These are phyloP conservation scores for Atrina japonica DNA, from an alignment of 2,888 invertebrate species.

Conservation along the genomic window DNA sequence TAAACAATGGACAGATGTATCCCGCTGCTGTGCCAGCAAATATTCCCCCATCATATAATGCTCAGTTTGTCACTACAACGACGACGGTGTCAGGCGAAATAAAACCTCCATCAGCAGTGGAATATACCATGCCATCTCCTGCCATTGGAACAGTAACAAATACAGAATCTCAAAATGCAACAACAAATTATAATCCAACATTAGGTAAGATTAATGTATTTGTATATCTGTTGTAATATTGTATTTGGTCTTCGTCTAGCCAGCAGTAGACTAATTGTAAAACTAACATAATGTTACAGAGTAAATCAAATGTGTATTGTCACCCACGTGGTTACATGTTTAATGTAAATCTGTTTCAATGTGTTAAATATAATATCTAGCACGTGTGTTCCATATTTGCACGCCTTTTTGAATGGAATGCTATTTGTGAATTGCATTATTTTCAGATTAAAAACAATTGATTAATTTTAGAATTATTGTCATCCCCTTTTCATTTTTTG, in stretches of 20 bases:
- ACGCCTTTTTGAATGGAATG: conserved; percentile 16
- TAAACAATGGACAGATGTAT: conserved; percentile 39
- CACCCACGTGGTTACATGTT: conserved; percentile 4
- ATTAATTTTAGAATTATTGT: too few species aligned
- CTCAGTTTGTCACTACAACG: conserved; percentile 44
- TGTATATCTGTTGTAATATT: background rate
- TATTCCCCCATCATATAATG: conserved; percentile 41
- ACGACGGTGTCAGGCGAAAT: conserved; percentile 37
- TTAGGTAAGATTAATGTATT: conserved; percentile 35
- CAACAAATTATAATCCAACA: conserved; percentile 35
- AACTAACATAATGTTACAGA: too few species aligned
- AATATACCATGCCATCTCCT: conserved; percentile 43
- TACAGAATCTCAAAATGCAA: conserved; percentile 41
- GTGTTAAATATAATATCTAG: background rate
- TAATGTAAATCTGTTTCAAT: background rate
- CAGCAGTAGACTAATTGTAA: too few species aligned
- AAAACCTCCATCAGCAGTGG: conserved; percentile 14
- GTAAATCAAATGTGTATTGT: conserved; percentile 7
- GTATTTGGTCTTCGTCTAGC: too few species aligned
- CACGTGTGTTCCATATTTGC: conserved; percentile 21
- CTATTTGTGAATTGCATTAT: too few species aligned
- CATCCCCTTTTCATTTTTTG: too few species aligned
- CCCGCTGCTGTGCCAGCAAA: conserved; percentile 30
- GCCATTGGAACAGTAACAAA: conserved; percentile 40
- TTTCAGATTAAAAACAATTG: too few species aligned